Conservation (phyloP, 2,888 invertebrate genomes). For the Mycalesis mineus region DNA sequence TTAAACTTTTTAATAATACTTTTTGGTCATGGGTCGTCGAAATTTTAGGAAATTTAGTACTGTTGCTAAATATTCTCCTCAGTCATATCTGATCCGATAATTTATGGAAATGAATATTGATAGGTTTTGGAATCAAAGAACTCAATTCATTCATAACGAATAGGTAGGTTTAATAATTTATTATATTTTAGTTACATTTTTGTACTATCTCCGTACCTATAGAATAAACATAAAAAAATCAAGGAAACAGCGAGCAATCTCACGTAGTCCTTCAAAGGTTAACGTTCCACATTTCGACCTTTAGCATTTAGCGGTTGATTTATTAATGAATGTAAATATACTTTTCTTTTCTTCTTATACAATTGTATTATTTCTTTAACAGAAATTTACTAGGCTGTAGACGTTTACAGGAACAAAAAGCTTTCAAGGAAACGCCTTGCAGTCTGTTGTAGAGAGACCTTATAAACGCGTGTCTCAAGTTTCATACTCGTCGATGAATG, state of each 20-base stretch:
- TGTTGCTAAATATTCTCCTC: too few relatives aligned
- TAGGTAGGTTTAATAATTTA: too few relatives aligned
- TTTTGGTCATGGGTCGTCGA: too few relatives aligned
- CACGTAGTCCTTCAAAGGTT: background rate
- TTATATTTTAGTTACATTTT: too few relatives aligned
- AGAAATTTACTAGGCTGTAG: too few relatives aligned
- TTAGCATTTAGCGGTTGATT: background rate
- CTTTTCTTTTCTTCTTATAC: too few relatives aligned
- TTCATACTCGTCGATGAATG: background rate
- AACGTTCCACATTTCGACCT: background rate
- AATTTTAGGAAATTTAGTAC: too few relatives aligned
- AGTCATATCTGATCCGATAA: too few relatives aligned
- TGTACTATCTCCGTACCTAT: background rate
- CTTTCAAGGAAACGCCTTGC: background rate
- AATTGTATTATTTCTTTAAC: background rate
- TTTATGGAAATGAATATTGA: too few relatives aligned
- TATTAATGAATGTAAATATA: background rate
- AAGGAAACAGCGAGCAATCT: slow-evolving; percentile 8
- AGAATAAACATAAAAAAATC: slow-evolving; percentile 8
- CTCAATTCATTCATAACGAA: too few relatives aligned
- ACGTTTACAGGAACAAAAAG: background rate
- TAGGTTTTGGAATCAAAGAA: too few relatives aligned
- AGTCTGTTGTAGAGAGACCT: background rate
- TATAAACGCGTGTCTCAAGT: background rate
- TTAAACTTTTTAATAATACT: too few relatives aligned